These are phyloP conservation scores for Poeciliopsis prolifica DNA, from an alignment of 2,113 vertebrate species.

Conservation along the genomic window DNA sequence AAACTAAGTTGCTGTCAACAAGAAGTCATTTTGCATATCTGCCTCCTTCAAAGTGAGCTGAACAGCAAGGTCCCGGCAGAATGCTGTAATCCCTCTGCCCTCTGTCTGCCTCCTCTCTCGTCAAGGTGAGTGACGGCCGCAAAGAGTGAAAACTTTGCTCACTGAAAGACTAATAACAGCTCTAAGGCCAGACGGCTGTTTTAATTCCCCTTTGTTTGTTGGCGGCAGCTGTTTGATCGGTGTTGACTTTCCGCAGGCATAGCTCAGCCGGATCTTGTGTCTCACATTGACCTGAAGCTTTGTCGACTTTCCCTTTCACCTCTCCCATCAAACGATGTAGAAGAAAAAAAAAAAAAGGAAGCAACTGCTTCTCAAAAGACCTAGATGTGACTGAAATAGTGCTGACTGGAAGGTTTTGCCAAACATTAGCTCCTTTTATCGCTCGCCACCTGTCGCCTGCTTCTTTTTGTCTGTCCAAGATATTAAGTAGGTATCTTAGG, in stretches of 20 bases:
- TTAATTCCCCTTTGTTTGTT: constrained; percentile 14
- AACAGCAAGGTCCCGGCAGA: neutral
- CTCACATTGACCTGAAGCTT: constrained; percentile 26
- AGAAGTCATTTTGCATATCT: neutral
- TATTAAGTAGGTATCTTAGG: constrained; percentile 53
- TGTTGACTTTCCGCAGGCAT: constrained; percentile 3
- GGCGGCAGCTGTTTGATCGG: neutral
- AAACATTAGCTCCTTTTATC: constrained; percentile 55
- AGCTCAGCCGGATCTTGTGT: constrained; percentile 5
- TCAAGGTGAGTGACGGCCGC: constrained; percentile 14
- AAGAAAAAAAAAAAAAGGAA: neutral
- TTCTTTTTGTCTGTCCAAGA: constrained; percentile 43
- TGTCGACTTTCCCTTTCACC: constrained; percentile 21
- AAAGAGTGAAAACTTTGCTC: neutral
- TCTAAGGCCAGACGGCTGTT: neutral
- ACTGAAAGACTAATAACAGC: constrained; percentile 20
- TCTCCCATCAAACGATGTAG: constrained; percentile 11
- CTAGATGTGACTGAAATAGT: constrained; percentile 55
- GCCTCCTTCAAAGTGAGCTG: neutral
- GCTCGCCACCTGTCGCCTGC: constrained; percentile 61
- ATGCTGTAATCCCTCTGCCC: constrained; percentile 5
- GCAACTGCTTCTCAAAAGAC: constrained; percentile 33
- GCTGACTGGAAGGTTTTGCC: constrained; percentile 56
- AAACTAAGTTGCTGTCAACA: neutral
- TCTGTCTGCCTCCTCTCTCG: constrained; percentile 3